Percentiles rank a stretch among this genome's conserved stretches.
These are phyloP conservation scores for Protobothrops mucrosquamatus DNA, from an alignment of 2,113 vertebrate genomes.

Conservation along the genomic window DNA sequence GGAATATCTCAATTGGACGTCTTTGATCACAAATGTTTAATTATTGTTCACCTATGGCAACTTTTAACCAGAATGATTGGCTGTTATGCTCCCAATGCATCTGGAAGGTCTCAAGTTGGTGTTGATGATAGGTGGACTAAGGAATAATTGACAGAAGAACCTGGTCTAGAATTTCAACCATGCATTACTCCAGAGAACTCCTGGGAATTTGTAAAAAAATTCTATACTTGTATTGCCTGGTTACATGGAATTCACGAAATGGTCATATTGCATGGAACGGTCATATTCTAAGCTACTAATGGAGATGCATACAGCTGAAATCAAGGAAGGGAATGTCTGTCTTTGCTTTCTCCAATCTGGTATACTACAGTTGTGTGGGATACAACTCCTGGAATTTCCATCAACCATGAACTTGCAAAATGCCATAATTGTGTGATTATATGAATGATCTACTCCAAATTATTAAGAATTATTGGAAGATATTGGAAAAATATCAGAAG, in stretches of 20 bases:
- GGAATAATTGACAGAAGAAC: background rate
- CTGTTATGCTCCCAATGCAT: background rate
- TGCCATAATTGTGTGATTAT: background rate
- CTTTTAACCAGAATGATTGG: background rate
- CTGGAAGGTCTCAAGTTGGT: background rate
- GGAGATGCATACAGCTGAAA: background rate
- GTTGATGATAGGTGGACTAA: background rate
- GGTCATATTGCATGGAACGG: background rate
- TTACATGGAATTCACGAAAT: too few species aligned
- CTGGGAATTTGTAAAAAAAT: background rate
- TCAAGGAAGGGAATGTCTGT: background rate
- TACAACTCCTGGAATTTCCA: background rate
- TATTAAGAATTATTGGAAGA: background rate
- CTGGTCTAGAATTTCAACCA: background rate
- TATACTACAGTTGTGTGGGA: background rate
- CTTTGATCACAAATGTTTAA: background rate
- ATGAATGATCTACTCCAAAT: background rate
- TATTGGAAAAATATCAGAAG: background rate
- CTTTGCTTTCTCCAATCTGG: background rate
- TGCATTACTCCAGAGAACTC: background rate
- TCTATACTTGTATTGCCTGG: background rate
- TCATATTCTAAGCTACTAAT: background rate
- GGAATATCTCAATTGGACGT: background rate
- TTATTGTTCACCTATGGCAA: background rate
- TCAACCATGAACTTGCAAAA: background rate